Conservation (phyloP, 2,113 vertebrate species). For the Labrus mixtus region DNA sequence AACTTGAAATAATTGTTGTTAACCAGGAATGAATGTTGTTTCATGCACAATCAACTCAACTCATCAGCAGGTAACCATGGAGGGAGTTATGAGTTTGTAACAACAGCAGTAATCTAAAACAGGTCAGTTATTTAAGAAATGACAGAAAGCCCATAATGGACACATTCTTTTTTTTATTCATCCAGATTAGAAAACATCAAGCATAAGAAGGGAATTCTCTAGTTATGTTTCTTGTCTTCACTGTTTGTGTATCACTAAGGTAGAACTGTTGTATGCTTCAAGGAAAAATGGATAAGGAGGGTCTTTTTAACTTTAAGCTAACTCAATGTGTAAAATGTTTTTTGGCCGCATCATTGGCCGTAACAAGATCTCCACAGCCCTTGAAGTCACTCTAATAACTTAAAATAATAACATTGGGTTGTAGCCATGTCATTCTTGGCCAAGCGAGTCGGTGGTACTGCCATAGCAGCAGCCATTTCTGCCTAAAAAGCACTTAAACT, state of each 20-base stretch:
- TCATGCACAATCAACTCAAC: too few relatives aligned
- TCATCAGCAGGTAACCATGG: too few relatives aligned
- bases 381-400: slow-evolving; percentile 44
- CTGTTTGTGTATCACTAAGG: too few relatives aligned
- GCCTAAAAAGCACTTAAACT: slow-evolving; percentile 67
- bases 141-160: background rate
- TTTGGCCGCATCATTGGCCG: slow-evolving; percentile 22
- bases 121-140: background rate
- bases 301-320: slow-evolving; percentile 16
- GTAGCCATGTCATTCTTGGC: slow-evolving; percentile 53
- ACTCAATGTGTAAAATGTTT: slow-evolving; percentile 1
- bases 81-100: too few relatives aligned
- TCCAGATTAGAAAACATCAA: too few relatives aligned
- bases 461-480: slow-evolving; percentile 47
- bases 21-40: too few relatives aligned
- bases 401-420: slow-evolving; percentile 67
- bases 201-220: background rate
- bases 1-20: too few relatives aligned
- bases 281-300: background rate
- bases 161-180: too few relatives aligned
- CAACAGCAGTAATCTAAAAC: background rate
- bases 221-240: background rate
- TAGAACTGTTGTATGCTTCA: too few relatives aligned
- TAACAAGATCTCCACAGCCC: slow-evolving; percentile 5
- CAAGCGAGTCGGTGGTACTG: slow-evolving; percentile 7